A percentile compares a stretch with the other conserved stretches of the same genome.
Conservation (phyloP, 2,113 vertebrate species). For the Mystacornis crossleyi region DNA sequence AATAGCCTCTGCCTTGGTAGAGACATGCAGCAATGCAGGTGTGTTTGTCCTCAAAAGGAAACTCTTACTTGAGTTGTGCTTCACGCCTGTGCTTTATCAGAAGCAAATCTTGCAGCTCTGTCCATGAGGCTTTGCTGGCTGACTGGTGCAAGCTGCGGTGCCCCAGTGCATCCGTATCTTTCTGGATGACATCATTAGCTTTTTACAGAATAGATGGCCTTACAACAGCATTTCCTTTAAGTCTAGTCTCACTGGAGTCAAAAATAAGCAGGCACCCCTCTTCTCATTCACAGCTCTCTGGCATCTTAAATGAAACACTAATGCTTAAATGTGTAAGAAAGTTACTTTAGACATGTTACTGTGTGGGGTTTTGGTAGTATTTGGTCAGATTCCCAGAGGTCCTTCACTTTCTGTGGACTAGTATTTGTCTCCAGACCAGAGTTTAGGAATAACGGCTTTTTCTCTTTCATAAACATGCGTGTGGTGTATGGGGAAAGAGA, state of each 20-base stretch:
- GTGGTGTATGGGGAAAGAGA: background rate
- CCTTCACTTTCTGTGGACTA: background rate
- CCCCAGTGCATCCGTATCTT: background rate
- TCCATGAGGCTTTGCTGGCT: background rate
- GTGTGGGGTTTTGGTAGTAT: fast-evolving
- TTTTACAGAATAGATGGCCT: background rate
- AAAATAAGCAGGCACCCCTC: background rate
- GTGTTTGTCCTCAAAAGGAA: background rate
- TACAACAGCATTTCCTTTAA: background rate
- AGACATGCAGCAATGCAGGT: background rate
- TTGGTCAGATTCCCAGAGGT: background rate
- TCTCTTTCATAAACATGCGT: background rate
- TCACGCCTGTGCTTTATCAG: background rate
- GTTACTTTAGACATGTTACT: background rate
- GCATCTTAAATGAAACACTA: background rate
- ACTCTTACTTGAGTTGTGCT: background rate
- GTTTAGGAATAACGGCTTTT: background rate
- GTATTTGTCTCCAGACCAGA: background rate
- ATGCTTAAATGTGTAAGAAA: background rate
- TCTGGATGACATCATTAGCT: background rate
- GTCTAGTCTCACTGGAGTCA: background rate
- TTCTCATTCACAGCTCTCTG: background rate
- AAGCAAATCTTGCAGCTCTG: background rate
- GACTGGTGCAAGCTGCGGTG: background rate
- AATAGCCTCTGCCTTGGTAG: background rate